phyloP scores from a whole-genome alignment of 2,888 invertebrate genomes.

The Xanthia togata region DNA sequence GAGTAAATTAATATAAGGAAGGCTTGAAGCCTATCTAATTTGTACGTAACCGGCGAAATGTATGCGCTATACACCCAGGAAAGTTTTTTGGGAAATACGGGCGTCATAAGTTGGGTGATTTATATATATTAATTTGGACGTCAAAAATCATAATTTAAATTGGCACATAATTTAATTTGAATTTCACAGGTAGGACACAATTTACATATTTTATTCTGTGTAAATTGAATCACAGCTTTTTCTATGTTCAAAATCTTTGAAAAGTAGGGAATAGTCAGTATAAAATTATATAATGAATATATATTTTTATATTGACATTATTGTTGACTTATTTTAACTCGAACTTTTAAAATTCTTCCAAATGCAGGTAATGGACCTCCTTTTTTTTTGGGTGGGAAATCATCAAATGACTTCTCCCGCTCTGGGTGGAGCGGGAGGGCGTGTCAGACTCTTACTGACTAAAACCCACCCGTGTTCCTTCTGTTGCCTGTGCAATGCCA shows the following conservation, averaged over 20 bases:
- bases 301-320: too few species aligned
- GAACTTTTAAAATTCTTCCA: neutral
- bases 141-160: neutral
- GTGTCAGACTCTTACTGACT: too few species aligned
- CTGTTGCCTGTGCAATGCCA: too few species aligned
- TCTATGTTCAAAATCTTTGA: neutral
- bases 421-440: too few species aligned
- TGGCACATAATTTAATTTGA: neutral
- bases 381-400: too few species aligned
- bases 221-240: neutral
- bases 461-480: too few species aligned
- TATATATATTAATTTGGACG: neutral
- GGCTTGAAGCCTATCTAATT: neutral
- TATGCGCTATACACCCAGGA: neutral
- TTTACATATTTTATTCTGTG: neutral
- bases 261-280: neutral
- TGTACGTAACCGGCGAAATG: neutral
- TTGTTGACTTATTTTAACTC: neutral
- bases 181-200: neutral
- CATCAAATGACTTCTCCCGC: too few species aligned
- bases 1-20: neutral
- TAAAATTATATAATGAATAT: neutral
- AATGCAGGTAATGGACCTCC: too few species aligned
- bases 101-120: neutral
- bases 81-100: neutral